Percentiles rank a stretch among this genome's conserved stretches.
Evolutionary conservation across 2,888 invertebrate genomes (phyloP).

Genomic region (Geotrupes spiniger): DNA sequence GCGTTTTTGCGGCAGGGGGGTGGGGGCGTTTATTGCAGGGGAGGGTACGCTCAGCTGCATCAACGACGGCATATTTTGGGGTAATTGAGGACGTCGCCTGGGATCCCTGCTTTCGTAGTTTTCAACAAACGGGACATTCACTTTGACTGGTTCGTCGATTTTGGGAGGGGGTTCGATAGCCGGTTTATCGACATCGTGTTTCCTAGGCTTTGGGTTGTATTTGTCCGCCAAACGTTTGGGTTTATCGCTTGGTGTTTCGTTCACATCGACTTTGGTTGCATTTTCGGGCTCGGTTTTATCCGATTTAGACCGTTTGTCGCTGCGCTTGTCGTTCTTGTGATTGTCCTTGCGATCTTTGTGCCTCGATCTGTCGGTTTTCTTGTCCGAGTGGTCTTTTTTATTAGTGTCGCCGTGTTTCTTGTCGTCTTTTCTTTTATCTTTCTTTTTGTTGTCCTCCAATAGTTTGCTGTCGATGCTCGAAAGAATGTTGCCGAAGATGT

Average conservation of each 20-base stretch:
- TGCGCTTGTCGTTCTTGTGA: slow-evolving; percentile 11
- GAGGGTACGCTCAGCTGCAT: too few species aligned
- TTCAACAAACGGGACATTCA: neutral
- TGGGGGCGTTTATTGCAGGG: neutral
- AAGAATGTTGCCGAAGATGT: slow-evolving; percentile 33
- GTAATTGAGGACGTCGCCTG: neutral
- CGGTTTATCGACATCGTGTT: slow-evolving; percentile 27
- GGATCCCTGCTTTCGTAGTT: slow-evolving; percentile 13
- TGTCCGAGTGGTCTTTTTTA: slow-evolving; percentile 23
- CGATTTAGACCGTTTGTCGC: slow-evolving; percentile 1
- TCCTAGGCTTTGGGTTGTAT: slow-evolving; percentile 50
- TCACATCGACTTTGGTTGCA: neutral
- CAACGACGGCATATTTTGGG: neutral
- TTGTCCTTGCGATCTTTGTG: slow-evolving; percentile 17
- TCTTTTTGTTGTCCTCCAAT: slow-evolving; percentile 25
- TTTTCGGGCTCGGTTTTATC: slow-evolving; percentile 5
- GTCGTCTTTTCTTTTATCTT: slow-evolving; percentile 23
- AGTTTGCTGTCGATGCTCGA: slow-evolving; percentile 37
- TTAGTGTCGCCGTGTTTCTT: slow-evolving; percentile 19
- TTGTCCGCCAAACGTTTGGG: slow-evolving; percentile 48
- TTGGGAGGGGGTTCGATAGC: neutral
- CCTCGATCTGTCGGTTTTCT: slow-evolving; percentile 24
- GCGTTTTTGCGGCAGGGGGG: neutral
- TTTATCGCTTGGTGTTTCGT: slow-evolving; percentile 20
- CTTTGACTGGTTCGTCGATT: neutral